Percentiles rank a stretch among this genome's conserved stretches.
Evolutionary conservation across 2,113 vertebrate species (phyloP).

Genomic region (Esox niger): DNA sequence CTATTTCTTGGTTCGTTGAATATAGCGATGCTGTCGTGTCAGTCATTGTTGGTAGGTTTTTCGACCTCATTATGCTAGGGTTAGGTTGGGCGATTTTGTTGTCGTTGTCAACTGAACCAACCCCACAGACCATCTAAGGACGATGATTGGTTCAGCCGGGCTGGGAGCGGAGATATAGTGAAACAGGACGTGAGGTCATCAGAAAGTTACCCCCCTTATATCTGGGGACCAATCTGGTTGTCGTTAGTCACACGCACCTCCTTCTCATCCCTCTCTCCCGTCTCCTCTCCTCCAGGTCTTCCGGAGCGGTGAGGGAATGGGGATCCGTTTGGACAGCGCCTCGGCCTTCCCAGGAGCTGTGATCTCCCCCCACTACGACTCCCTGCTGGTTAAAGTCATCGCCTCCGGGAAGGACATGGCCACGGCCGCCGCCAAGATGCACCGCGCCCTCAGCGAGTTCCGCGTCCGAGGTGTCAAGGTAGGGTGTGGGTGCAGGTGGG

Average conservation of each 20-base stretch:
- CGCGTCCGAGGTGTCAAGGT: slow-evolving; percentile 92
- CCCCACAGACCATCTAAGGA: too few species aligned
- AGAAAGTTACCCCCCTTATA: not conserved
- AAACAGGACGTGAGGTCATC: too few species aligned
- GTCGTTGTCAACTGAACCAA: too few species aligned
- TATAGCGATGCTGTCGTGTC: too few species aligned
- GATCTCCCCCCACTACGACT: slow-evolving; percentile 93
- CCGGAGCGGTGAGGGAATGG: slow-evolving; percentile 91
- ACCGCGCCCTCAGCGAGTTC: slow-evolving; percentile 88
- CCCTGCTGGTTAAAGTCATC: slow-evolving; percentile 91
- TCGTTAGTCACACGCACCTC: too few species aligned
- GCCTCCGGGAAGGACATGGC: slow-evolving; percentile 87
- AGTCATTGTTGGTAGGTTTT: too few species aligned
- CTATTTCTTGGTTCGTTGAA: too few species aligned
- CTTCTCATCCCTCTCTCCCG: not conserved
- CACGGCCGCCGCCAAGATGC: slow-evolving; percentile 86
- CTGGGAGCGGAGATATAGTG: too few species aligned
- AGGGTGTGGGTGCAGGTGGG: slow-evolving; percentile 41
- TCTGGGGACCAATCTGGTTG: too few species aligned
- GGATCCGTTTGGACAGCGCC: slow-evolving; percentile 89
- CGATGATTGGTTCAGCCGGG: too few species aligned
- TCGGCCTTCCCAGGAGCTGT: slow-evolving; percentile 89
- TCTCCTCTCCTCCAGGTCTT: slow-evolving; percentile 76
- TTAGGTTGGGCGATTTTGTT: too few species aligned
- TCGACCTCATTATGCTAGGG: too few species aligned